A percentile compares a stretch with the other conserved stretches of the same genome.
Evolutionary conservation across 2,888 invertebrate genomes (phyloP).

Genomic region (Chloroclystis v-ata): DNA sequence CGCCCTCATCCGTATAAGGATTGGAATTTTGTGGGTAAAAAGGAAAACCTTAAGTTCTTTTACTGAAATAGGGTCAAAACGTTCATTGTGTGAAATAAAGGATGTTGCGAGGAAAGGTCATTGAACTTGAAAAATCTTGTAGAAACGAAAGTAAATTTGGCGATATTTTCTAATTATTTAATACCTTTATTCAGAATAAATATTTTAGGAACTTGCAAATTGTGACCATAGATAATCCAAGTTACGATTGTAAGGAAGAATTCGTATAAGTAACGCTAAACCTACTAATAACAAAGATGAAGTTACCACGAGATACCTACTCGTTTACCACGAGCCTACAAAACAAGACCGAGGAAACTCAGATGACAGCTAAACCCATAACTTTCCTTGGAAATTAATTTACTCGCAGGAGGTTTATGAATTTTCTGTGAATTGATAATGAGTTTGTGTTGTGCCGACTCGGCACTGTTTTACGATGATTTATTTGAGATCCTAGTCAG

Average conservation of each 20-base stretch:
- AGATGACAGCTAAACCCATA: constrained; percentile 32
- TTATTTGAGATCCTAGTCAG: not conserved
- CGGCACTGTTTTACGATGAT: not conserved
- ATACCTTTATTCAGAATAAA: too few relatives aligned
- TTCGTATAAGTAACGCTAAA: too few relatives aligned
- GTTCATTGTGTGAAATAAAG: constrained; percentile 44
- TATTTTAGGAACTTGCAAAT: too few relatives aligned
- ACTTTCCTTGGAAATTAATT: constrained; percentile 30
- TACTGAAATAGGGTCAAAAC: constrained; percentile 41
- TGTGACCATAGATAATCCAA: too few relatives aligned
- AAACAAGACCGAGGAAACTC: constrained; percentile 31
- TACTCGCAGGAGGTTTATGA: constrained; percentile 20
- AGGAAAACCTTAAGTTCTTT: constrained; percentile 37
- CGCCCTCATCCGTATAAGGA: constrained; percentile 12
- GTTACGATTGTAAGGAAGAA: too few relatives aligned
- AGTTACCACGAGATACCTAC: not conserved
- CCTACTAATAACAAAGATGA: too few relatives aligned
- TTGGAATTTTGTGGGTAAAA: constrained; percentile 37
- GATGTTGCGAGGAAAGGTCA: constrained; percentile 44
- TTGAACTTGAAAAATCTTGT: constrained; percentile 33
- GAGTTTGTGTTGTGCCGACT: constrained; percentile 1
- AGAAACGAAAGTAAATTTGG: not conserved
- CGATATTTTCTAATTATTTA: too few relatives aligned
- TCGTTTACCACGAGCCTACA: constrained; percentile 13
- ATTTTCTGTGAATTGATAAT: constrained; percentile 11